These are phyloP conservation scores for Sinocyclocheilus grahami DNA, from an alignment of 2,113 vertebrate species.

Conservation along the genomic window DNA sequence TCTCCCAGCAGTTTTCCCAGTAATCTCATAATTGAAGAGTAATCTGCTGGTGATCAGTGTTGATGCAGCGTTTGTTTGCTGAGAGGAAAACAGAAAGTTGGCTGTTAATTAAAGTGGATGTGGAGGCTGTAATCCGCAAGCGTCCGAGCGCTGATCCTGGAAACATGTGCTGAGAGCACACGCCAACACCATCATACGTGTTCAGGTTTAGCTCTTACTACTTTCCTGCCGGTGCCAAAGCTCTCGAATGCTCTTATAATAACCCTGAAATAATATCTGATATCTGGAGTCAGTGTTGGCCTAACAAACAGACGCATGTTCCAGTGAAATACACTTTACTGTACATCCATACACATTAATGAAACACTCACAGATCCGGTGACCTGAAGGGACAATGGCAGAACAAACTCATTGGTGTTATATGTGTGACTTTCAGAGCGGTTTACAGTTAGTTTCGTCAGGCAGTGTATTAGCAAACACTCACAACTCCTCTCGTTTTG, in stretches of 20 bases:
- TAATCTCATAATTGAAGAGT: conserved; percentile 51
- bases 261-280: background rate
- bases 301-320: background rate
- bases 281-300: background rate
- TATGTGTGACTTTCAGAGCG: conserved; percentile 20
- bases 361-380: conserved; percentile 62
- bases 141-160: background rate
- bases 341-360: background rate
- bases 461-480: background rate
- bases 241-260: background rate
- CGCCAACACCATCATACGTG: background rate
- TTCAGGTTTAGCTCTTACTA: background rate
- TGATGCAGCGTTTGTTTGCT: background rate
- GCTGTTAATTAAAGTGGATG: conserved; percentile 50
- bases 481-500: background rate
- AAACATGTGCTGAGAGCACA: background rate
- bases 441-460: background rate
- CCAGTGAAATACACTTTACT: background rate
- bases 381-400: background rate
- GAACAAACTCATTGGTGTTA: background rate
- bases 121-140: conserved; percentile 28
- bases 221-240: background rate
- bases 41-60: conserved; percentile 10
- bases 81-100: background rate
- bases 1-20: background rate